These are phyloP conservation scores for Listronotus oregonensis DNA, from an alignment of 1,140 invertebrate genomes.

Conservation along the genomic window DNA sequence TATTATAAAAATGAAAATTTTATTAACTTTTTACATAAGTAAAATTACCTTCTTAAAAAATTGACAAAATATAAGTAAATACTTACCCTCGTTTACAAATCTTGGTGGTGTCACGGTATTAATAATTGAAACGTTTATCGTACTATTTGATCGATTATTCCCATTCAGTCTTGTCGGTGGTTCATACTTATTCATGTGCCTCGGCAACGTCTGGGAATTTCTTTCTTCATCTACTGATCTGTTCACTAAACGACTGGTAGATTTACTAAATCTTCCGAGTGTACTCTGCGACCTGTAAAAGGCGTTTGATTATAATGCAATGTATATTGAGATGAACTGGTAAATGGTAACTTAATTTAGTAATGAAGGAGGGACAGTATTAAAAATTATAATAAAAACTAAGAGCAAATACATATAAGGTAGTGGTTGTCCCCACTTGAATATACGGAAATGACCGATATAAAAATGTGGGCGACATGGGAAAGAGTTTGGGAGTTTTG, in stretches of 20 bases:
- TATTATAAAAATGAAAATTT: too few species aligned
- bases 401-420: slow-evolving; percentile 32
- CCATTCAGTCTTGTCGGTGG: slow-evolving; percentile 60
- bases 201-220: slow-evolving; percentile 78
- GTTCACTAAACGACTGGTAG: slow-evolving; percentile 69
- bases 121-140: slow-evolving; percentile 77
- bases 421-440: slow-evolving; percentile 28
- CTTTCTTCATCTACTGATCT: slow-evolving; percentile 62
- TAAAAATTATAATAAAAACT: slow-evolving; percentile 18
- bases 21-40: too few species aligned
- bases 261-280: slow-evolving; percentile 79
- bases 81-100: slow-evolving; percentile 37
- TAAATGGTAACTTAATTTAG: slow-evolving; percentile 28
- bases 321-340: neutral
- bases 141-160: slow-evolving; percentile 63
- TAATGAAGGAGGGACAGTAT: slow-evolving; percentile 17
- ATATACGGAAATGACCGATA: slow-evolving; percentile 30
- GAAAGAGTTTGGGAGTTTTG: slow-evolving; percentile 8
- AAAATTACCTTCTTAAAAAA: too few species aligned
- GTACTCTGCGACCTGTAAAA: slow-evolving; percentile 67
- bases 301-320: slow-evolving; percentile 10
- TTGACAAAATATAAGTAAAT: too few species aligned
- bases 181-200: slow-evolving; percentile 62
- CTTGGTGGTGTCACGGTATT: slow-evolving; percentile 63
- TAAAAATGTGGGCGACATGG: slow-evolving; percentile 34